phyloP scores from a whole-genome alignment of 2,888 invertebrate genomes.

The Coenonympha arcania region DNA sequence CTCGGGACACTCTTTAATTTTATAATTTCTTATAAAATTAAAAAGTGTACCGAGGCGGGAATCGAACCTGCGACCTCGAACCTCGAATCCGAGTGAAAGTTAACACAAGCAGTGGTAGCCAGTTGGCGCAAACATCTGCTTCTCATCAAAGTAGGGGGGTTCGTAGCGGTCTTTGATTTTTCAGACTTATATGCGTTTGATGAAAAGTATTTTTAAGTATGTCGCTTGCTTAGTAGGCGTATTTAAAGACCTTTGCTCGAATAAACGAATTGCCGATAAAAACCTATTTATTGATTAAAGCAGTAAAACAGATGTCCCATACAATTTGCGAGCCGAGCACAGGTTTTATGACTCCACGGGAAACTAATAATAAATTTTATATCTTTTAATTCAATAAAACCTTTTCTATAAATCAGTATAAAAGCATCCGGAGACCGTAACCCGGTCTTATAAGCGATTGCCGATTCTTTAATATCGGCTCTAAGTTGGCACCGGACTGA shows the following conservation, averaged over 20 bases:
- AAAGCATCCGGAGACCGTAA: slow-evolving; percentile 24
- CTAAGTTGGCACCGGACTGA: slow-evolving; percentile 30
- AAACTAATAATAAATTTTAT: slow-evolving; percentile 11
- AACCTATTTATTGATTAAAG: neutral
- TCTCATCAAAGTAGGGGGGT: too few relatives aligned
- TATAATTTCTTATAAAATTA: too few relatives aligned
- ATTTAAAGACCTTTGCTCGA: neutral
- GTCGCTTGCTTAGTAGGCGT: too few relatives aligned
- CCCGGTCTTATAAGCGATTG: slow-evolving; percentile 25
- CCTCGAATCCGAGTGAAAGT: too few relatives aligned
- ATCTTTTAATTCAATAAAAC: slow-evolving; percentile 21
- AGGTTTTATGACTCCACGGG: neutral
- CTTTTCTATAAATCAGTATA: slow-evolving; percentile 19
- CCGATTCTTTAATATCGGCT: slow-evolving; percentile 32
- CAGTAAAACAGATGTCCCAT: neutral
- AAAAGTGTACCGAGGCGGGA: too few relatives aligned
- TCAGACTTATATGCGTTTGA: too few relatives aligned
- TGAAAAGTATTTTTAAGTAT: too few relatives aligned
- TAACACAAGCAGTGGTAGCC: too few relatives aligned
- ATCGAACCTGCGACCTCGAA: too few relatives aligned
- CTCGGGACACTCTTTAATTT: too few relatives aligned
- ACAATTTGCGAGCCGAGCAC: neutral
- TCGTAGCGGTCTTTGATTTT: too few relatives aligned
- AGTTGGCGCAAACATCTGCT: too few relatives aligned
- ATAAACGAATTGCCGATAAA: neutral